Percentiles rank a stretch among this genome's conserved stretches.
Evolutionary conservation across 2,888 invertebrate genomes (phyloP).

Genomic region (Timema podura): DNA sequence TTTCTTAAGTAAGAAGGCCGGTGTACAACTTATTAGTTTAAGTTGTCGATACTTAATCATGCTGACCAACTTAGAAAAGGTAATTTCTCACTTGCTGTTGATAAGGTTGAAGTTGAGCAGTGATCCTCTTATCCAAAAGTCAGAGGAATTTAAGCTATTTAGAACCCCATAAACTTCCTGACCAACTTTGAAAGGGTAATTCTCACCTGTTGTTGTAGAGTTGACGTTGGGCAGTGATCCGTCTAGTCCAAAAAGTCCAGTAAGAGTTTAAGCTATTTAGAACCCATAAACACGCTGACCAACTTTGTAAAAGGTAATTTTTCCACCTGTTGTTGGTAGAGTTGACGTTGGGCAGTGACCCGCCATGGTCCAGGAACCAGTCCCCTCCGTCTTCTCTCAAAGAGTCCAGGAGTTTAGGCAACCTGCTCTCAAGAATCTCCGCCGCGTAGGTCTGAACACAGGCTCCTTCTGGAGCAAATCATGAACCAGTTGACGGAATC

Average conservation of each 20-base stretch:
- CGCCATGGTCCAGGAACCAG: constrained; percentile 23
- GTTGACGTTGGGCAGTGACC: constrained; percentile 4
- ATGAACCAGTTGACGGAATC: constrained; percentile 57
- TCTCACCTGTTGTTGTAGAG: constrained; percentile 7
- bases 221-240: too few species aligned
- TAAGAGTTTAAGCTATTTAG: too few species aligned
- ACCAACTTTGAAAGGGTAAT: background rate
- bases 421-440: constrained; percentile 53
- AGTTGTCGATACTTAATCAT: too few species aligned
- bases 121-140: too few species aligned
- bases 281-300: background rate
- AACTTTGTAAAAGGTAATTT: background rate
- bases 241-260: too few species aligned
- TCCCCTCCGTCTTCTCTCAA: constrained; percentile 25
- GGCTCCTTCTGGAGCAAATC: constrained; percentile 61
- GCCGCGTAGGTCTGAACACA: constrained; percentile 58
- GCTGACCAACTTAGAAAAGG: too few species aligned
- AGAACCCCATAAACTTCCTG: background rate
- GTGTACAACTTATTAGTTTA: too few species aligned
- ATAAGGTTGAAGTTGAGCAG: too few species aligned
- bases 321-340: constrained; percentile 3
- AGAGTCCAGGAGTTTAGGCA: constrained; percentile 46
- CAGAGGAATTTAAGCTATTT: too few species aligned
- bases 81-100: too few species aligned
- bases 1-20: too few species aligned